These are phyloP conservation scores for Choloepus hoffmanni DNA, from an alignment of 2,113 vertebrate species.

Conservation along the genomic window DNA sequence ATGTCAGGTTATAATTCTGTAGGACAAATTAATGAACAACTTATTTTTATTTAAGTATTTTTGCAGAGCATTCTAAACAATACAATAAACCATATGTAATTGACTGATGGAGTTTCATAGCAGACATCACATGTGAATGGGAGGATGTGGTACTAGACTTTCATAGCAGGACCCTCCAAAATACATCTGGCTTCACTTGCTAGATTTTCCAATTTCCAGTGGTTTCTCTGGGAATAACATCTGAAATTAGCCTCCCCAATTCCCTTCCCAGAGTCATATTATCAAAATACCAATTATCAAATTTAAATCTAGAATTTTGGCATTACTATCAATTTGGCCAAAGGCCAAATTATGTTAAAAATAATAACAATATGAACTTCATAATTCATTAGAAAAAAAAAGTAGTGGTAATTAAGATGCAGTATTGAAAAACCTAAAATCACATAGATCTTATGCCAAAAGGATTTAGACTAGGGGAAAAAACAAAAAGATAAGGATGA, in stretches of 20 bases:
- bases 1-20: not conserved
- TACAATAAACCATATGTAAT: not conserved
- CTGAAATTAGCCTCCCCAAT: not conserved
- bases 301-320: not conserved
- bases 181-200: not conserved
- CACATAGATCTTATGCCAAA: not conserved
- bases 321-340: not conserved
- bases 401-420: not conserved
- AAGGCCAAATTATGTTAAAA: not conserved
- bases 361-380: not conserved
- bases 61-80: not conserved
- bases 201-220: not conserved
- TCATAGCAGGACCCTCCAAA: not conserved
- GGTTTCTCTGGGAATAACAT: not conserved
- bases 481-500: not conserved
- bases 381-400: not conserved
- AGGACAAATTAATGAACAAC: not conserved
- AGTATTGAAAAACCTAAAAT: not conserved
- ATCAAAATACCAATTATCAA: conserved; percentile 45
- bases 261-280: not conserved
- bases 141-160: not conserved
- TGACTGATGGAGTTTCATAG: not conserved
- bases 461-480: not conserved
- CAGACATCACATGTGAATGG: not conserved
- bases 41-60: not conserved